Conservation (phyloP, 2,113 vertebrate species). For the Recurvirostra avosetta region DNA sequence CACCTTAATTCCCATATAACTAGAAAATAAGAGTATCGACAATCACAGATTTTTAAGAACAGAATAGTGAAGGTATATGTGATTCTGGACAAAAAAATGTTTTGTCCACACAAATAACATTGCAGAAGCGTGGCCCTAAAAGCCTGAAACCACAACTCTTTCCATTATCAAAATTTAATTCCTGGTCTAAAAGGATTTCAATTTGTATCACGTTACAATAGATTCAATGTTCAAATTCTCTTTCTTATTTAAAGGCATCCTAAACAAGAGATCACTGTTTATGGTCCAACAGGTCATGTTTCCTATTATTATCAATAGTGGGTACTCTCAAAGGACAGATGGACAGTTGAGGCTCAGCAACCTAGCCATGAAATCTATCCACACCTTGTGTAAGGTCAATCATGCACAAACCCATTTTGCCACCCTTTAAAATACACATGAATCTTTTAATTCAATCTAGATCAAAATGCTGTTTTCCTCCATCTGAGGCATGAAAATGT, state of each 20-base stretch:
- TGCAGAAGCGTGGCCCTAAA: background rate
- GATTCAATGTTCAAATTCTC: background rate
- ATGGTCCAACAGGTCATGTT: background rate
- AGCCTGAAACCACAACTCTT: background rate
- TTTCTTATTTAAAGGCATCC: background rate
- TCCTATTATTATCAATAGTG: background rate
- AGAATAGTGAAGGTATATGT: background rate
- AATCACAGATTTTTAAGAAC: background rate
- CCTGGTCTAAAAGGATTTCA: background rate
- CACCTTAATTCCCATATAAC: background rate
- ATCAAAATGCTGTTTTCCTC: conserved; percentile 14
- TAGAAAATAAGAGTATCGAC: background rate
- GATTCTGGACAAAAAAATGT: background rate
- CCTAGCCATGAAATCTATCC: background rate
- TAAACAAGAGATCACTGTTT: background rate
- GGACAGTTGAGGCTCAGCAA: background rate
- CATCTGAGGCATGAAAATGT: conserved; percentile 33
- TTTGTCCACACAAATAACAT: background rate
- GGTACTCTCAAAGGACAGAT: background rate
- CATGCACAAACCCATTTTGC: background rate
- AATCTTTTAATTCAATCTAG: conserved; percentile 32
- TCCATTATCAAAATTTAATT: background rate
- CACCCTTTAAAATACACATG: background rate
- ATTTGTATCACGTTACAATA: background rate
- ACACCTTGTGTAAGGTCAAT: background rate